These are phyloP conservation scores for Wasmannia auropunctata DNA, from an alignment of 1,140 invertebrate species.

Conservation along the genomic window DNA sequence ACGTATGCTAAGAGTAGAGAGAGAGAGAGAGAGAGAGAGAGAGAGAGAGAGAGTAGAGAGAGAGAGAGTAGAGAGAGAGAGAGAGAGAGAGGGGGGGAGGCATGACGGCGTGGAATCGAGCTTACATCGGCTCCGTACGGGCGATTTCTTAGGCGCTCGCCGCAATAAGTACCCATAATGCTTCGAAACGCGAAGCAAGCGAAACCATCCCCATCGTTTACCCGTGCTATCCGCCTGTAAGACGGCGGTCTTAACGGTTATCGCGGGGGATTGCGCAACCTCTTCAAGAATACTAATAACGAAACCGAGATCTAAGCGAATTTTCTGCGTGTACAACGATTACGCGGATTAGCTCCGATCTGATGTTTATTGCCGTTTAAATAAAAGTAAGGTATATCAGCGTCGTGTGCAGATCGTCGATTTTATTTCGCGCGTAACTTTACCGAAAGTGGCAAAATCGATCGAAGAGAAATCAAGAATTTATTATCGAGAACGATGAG, in stretches of 20 bases:
- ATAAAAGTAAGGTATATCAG: neutral
- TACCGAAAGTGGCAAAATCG: neutral
- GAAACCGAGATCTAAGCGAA: neutral
- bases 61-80: neutral
- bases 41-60: neutral
- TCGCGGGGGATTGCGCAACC: constrained; percentile 12
- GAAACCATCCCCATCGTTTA: constrained; percentile 46
- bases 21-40: neutral
- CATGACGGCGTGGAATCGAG: constrained; percentile 3
- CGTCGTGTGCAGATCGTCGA: neutral
- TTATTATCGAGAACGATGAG: constrained; percentile 14
- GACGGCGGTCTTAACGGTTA: constrained; percentile 26
- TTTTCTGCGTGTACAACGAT: neutral
- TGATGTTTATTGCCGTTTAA: neutral
- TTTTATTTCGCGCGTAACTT: constrained; percentile 5
- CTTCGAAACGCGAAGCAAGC: constrained; percentile 44
- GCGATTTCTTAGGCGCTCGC: constrained; percentile 45
- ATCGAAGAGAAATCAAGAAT: neutral
- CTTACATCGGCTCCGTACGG: constrained; percentile 36
- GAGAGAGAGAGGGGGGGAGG: too few species aligned
- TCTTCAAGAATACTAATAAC: constrained; percentile 46
- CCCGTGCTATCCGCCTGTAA: constrained; percentile 28
- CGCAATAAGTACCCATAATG: constrained; percentile 57
- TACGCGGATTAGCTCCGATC: constrained; percentile 13
- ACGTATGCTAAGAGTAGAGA: constrained; percentile 16